Evolutionary conservation across 1,140 invertebrate species (phyloP), one percentile per base, ranked within the genome.

Genomic region (Drosophila simulans): DNA sequence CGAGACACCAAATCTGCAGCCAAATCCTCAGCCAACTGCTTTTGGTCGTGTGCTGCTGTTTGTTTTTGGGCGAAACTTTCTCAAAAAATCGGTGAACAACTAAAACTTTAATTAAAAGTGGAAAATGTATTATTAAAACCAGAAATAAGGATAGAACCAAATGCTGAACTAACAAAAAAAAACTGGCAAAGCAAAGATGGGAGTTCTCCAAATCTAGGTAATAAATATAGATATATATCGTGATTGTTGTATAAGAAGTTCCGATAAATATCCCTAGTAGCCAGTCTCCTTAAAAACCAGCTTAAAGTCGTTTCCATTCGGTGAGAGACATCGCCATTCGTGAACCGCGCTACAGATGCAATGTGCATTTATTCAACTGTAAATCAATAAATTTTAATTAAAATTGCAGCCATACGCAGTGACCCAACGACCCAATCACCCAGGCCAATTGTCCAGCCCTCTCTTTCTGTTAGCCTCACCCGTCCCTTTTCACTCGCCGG

Each of bases 331-430:
- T 62, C 40, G n/a, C 12, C 31, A 45, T 42, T 42, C 43, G 46
- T 34, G 10, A 25, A 52, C 12, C 60, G 11, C 25, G 75, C 77
- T 85, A 59, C 81, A 70, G 70, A 54, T 76, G 62, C 58, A 63
- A 71, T 79, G 71, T 22, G 65, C 75, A 88, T 88, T 88, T 83
- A 89, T 86, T 86, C 83, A 89, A 69, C 84, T 88, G 79, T 88
- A 88, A 88, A 88, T 88, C 84, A 88, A 88, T 88, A 88, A 88
- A 88, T 88, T 88, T 88, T 83, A 88, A 88, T 88, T 88, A 83
- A 88, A 88, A 88, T 88, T 88, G 79, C 83, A 89, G 83, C 64
- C 71, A 53, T 69, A 79, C 62, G 55, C 82, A 81, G 15, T 74
- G 53, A 75, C 71, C 59, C 60, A 75, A 35, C 73, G 53, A 75